These are phyloP conservation scores for Microtus oregoni DNA, from an alignment of 2,113 vertebrate species.

Conservation along the genomic window DNA sequence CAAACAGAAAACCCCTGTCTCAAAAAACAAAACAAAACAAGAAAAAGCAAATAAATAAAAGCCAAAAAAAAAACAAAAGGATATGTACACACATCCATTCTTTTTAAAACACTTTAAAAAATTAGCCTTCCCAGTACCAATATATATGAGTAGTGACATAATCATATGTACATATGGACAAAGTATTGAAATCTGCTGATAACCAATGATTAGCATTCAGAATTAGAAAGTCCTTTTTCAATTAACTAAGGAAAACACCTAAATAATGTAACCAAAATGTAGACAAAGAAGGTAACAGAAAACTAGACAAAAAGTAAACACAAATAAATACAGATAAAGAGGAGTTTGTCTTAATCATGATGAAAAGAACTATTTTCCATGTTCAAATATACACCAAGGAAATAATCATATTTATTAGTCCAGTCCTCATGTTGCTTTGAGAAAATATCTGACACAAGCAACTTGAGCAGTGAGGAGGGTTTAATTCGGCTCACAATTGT, in stretches of 20 bases:
- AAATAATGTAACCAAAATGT: not conserved
- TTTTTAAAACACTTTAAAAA: not conserved
- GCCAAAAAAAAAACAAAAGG: not conserved
- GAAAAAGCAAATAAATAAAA: too few species aligned
- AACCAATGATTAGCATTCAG: not conserved
- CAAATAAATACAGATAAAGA: not conserved
- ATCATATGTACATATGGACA: not conserved
- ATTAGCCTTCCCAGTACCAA: not conserved
- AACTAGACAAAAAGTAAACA: not conserved
- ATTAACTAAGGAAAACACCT: not conserved
- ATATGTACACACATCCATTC: not conserved
- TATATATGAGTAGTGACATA: not conserved
- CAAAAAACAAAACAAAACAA: not conserved
- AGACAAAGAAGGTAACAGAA: not conserved
- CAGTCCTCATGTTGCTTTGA: not conserved
- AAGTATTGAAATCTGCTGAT: not conserved
- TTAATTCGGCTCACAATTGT: not conserved
- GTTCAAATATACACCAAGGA: not conserved
- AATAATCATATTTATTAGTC: not conserved
- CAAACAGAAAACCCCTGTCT: not conserved
- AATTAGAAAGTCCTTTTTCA: conserved; percentile 21
- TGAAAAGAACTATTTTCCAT: not conserved
- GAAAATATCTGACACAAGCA: not conserved
- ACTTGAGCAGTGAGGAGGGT: not conserved
- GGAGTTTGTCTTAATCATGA: not conserved